Evolutionary conservation across 2,113 vertebrate species (phyloP).

Genomic region (Callaeas wilsoni): DNA sequence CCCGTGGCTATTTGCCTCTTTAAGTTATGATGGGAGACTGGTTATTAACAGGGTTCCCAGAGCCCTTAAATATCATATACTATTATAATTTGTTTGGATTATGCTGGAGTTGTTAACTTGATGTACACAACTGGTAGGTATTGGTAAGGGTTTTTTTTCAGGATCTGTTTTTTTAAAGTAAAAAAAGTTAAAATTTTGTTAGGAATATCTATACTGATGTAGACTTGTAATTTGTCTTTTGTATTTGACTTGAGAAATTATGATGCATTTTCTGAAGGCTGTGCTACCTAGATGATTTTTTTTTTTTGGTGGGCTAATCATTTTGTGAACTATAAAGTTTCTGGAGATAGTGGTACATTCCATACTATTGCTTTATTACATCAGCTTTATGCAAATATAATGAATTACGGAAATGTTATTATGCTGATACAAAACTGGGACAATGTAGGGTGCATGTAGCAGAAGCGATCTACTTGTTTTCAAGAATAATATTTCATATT

Average conservation of each 20-base stretch:
- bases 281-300: neutral
- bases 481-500: neutral
- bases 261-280: neutral
- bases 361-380: neutral
- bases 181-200: conserved; percentile 41
- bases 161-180: conserved; percentile 41
- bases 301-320: neutral
- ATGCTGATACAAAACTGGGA: neutral
- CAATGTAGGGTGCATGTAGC: neutral
- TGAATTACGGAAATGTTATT: neutral
- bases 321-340: neutral
- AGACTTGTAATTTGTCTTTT: neutral
- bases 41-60: conserved; percentile 97
- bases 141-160: conserved; percentile 18
- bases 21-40: conserved; percentile 95
- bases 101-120: conserved; percentile 38
- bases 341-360: neutral
- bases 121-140: conserved; percentile 43
- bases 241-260: neutral
- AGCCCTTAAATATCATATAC: conserved; percentile 93
- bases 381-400: neutral
- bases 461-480: neutral
- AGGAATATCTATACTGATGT: neutral
- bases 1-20: conserved; percentile 95
- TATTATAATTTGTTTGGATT: conserved; percentile 72